phyloP scores from a whole-genome alignment of 2,888 invertebrate species.

The Leucozona laternaria region DNA sequence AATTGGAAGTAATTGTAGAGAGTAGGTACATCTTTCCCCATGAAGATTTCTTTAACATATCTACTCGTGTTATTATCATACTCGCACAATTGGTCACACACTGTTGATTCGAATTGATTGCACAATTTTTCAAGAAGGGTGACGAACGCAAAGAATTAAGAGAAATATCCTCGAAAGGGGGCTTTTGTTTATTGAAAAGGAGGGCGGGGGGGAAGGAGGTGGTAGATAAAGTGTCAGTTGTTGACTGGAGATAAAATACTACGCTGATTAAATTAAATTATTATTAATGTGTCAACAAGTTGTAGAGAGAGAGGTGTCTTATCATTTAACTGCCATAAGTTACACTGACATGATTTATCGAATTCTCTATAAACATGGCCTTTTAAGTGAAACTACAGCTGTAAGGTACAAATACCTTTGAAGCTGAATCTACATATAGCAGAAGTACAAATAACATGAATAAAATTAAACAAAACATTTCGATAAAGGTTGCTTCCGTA shows the following conservation, averaged over 20 bases:
- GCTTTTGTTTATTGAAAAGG: not conserved
- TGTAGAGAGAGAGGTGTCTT: conserved; percentile 13
- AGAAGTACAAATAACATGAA: conserved; percentile 1
- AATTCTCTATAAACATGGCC: not conserved
- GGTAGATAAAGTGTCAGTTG: conserved; percentile 4
- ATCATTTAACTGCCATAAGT: not conserved
- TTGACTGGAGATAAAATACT: not conserved
- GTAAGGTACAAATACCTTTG: not conserved
- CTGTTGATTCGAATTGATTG: conserved; percentile 55
- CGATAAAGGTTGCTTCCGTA: conserved; percentile 23
- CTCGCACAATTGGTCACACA: conserved; percentile 57
- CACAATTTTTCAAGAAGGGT: conserved; percentile 23
- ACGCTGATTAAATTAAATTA: conserved; percentile 28
- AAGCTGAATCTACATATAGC: not conserved
- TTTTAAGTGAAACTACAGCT: not conserved
- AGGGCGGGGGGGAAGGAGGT: not conserved
- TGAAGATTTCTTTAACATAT: conserved; percentile 41
- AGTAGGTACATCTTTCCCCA: not conserved
- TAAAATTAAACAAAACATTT: conserved; percentile 13
- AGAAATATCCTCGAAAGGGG: conserved; percentile 3
- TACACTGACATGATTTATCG: conserved; percentile 18
- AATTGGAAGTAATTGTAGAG: conserved; percentile 15
- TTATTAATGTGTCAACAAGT: conserved; percentile 27
- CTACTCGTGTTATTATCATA: conserved; percentile 42
- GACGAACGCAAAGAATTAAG: not conserved